Evolutionary conservation across 2,797 vertebrate species (phyloP).

Genomic region (Austrolebias charrua): DNA sequence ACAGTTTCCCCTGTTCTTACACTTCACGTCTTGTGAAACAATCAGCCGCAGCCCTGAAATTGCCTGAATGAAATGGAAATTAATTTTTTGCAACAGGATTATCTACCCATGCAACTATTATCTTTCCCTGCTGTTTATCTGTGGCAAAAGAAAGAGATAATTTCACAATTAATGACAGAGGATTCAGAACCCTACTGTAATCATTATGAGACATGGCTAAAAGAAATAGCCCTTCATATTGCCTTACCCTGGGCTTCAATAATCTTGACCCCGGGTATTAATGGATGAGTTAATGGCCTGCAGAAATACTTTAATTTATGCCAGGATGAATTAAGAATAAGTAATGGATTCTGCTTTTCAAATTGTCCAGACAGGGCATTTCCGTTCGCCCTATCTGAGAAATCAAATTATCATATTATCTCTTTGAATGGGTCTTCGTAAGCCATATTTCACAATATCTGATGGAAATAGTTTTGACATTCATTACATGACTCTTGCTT

Average conservation of each 20-base stretch:
- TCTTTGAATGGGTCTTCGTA: slow-evolving; percentile 80
- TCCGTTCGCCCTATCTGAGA: slow-evolving; percentile 82
- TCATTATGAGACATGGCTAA: slow-evolving; percentile 77
- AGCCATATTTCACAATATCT: slow-evolving; percentile 80
- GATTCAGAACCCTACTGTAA: slow-evolving; percentile 73
- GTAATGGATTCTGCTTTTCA: slow-evolving; percentile 85
- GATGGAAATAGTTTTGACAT: slow-evolving; percentile 82
- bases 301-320: slow-evolving; percentile 86
- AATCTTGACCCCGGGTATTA: slow-evolving; percentile 84
- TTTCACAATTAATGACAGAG: slow-evolving; percentile 81
- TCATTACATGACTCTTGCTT: slow-evolving; percentile 80
- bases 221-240: slow-evolving; percentile 82
- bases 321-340: slow-evolving; percentile 83
- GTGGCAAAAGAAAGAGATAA: slow-evolving; percentile 74
- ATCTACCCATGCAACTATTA: slow-evolving; percentile 75
- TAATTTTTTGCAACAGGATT: slow-evolving; percentile 78
- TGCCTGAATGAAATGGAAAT: slow-evolving; percentile 81
- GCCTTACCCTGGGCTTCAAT: slow-evolving; percentile 82
- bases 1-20: slow-evolving; percentile 62
- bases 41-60: slow-evolving; percentile 73
- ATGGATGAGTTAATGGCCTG: slow-evolving; percentile 85
- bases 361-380: slow-evolving; percentile 81
- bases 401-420: slow-evolving; percentile 86
- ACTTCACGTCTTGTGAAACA: slow-evolving; percentile 76
- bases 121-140: slow-evolving; percentile 78